Evolutionary conservation across 2,888 invertebrate species (phyloP).

Genomic region (Ferdinandea cuprea): DNA sequence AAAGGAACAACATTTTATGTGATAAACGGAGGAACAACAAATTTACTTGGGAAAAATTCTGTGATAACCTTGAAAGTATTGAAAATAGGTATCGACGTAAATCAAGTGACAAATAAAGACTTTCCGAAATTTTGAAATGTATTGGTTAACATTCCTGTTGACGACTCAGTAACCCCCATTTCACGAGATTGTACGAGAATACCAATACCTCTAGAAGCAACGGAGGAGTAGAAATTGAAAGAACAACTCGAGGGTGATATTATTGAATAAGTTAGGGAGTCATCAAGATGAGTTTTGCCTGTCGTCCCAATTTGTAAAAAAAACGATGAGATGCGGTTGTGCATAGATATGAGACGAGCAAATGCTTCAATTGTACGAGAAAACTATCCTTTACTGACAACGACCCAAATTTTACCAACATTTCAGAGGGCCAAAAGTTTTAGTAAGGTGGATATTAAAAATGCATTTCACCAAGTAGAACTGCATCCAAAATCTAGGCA

Average conservation of each 20-base stretch:
- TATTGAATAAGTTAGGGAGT: conserved; percentile 22
- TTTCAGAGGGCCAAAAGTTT: conserved; percentile 67
- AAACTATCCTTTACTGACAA: conserved; percentile 40
- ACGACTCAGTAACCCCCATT: conserved; percentile 9
- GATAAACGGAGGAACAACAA: neutral
- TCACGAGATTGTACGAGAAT: conserved; percentile 33
- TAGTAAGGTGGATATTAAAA: conserved; percentile 78
- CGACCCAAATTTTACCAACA: conserved; percentile 40
- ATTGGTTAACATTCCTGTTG: conserved; percentile 5
- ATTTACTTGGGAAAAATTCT: conserved; percentile 16
- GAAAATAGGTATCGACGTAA: conserved; percentile 28
- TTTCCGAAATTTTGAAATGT: conserved; percentile 25
- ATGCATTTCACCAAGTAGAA: conserved; percentile 81
- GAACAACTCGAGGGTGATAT: conserved; percentile 16
- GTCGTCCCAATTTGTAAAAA: conserved; percentile 17
- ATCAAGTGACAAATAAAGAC: too few relatives aligned
- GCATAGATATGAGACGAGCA: too few relatives aligned
- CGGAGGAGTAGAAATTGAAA: conserved; percentile 12
- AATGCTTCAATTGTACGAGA: too few relatives aligned
- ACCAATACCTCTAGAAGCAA: conserved; percentile 20
- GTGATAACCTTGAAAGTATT: conserved; percentile 11
- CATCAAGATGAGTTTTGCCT: conserved; percentile 33
- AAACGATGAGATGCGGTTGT: too few relatives aligned
- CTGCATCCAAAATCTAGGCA: too few relatives aligned
- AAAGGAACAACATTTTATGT: conserved; percentile 2